These are phyloP conservation scores for Drosophila arawakana DNA, from an alignment of 1,140 invertebrate genomes.

Conservation along the genomic window DNA sequence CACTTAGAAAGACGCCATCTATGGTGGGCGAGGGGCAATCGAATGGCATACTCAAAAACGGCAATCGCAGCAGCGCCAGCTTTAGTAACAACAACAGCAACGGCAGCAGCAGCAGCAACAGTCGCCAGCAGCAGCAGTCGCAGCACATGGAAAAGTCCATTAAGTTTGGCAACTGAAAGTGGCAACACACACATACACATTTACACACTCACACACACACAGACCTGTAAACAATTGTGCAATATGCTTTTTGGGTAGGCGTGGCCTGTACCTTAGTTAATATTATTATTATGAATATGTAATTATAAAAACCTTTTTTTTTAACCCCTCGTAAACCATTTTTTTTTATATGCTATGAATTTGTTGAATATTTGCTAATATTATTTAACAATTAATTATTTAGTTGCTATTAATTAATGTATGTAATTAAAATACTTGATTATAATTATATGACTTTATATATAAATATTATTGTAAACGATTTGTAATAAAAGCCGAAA, in stretches of 20 bases:
- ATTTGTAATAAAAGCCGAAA: conserved; percentile 46
- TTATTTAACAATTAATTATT: conserved; percentile 49
- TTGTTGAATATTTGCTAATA: conserved; percentile 57
- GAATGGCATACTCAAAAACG: conserved; percentile 80
- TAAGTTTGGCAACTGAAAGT: conserved; percentile 74
- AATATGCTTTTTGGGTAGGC: conserved; percentile 46
- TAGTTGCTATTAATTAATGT: conserved; percentile 62
- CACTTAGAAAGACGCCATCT: conserved; percentile 69
- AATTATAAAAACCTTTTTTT: conserved; percentile 29
- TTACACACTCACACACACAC: not conserved
- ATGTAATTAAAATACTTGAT: conserved; percentile 49
- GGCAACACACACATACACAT: not conserved
- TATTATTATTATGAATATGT: conserved; percentile 12
- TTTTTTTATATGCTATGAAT: conserved; percentile 11
- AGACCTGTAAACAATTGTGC: conserved; percentile 50
- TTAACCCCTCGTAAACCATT: conserved; percentile 14
- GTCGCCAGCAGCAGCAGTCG: conserved; percentile 12
- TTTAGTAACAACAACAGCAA: conserved; percentile 44
- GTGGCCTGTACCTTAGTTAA: conserved; percentile 15
- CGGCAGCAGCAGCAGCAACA: conserved; percentile 23
- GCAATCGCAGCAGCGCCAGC: conserved; percentile 65
- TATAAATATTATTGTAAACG: conserved; percentile 28
- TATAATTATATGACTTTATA: conserved; percentile 24
- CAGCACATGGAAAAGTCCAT: conserved; percentile 72
- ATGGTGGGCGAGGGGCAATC: conserved; percentile 43